phyloP scores from a whole-genome alignment of 2,113 vertebrate genomes.

The Columba livia region DNA sequence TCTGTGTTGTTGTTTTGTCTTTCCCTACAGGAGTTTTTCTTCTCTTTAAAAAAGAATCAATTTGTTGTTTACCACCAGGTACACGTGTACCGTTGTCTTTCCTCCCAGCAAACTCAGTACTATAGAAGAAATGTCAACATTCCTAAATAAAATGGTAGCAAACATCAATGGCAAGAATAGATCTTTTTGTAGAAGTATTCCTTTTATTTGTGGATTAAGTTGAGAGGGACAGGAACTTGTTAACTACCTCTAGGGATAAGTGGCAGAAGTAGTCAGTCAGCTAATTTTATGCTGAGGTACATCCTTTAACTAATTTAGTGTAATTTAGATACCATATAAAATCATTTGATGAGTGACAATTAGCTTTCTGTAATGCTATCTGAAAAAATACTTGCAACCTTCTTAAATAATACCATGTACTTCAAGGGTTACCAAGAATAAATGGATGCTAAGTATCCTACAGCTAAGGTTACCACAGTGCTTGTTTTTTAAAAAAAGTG shows the following conservation, averaged over 20 bases:
- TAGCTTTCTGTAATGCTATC: background rate
- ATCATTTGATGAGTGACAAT: background rate
- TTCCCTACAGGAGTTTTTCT: background rate
- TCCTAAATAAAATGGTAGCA: background rate
- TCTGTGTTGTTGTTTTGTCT: background rate
- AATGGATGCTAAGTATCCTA: background rate
- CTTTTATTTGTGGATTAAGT: background rate
- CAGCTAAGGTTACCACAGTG: constrained; percentile 10
- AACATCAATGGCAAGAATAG: background rate
- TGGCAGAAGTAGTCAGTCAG: background rate
- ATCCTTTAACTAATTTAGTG: background rate
- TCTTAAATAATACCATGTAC: constrained; percentile 7
- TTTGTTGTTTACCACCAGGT: constrained; percentile 15
- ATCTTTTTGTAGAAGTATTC: background rate
- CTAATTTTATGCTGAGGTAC: background rate
- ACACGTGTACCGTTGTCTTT: background rate
- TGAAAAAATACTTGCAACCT: background rate
- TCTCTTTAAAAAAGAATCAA: background rate
- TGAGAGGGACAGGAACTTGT: background rate
- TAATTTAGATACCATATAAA: background rate
- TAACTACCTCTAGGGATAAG: background rate
- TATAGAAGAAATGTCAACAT: constrained; percentile 37
- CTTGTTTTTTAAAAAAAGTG: background rate
- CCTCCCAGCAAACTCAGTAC: background rate
- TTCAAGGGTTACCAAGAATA: constrained; percentile 17